These are phyloP conservation scores for Aleiodes testaceus DNA, from an alignment of 2,888 invertebrate species.

Conservation along the genomic window DNA sequence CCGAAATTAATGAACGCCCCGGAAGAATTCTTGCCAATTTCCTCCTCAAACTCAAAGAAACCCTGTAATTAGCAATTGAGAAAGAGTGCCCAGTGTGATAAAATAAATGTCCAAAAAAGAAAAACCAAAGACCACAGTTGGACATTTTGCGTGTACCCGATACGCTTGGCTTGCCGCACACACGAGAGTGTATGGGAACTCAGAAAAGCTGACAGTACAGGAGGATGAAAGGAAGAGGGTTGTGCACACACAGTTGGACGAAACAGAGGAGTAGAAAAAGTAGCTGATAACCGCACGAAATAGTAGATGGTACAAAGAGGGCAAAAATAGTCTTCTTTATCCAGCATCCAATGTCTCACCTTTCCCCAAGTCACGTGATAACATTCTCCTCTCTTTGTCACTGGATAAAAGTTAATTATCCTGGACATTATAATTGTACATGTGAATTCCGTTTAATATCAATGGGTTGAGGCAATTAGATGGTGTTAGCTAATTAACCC, in stretches of 20 bases:
- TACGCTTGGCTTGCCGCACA: slow-evolving; percentile 36
- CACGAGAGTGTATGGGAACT: slow-evolving; percentile 11
- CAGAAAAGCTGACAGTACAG: slow-evolving; percentile 15
- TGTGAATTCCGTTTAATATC: slow-evolving; percentile 33
- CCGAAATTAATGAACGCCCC: slow-evolving; percentile 1
- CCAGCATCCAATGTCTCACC: slow-evolving; percentile 1
- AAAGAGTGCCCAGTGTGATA: slow-evolving; percentile 36
- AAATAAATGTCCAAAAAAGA: slow-evolving; percentile 25
- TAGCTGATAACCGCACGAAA: not conserved
- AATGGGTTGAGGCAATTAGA: slow-evolving; percentile 27
- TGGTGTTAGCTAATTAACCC: slow-evolving; percentile 37
- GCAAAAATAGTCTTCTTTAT: slow-evolving; percentile 1
- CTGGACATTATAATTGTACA: not conserved
- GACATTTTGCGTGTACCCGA: slow-evolving; percentile 39
- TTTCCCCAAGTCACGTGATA: too few relatives aligned
- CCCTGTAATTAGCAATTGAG: slow-evolving; percentile 33
- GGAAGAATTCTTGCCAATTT: too few relatives aligned
- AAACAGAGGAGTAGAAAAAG: slow-evolving; percentile 6
- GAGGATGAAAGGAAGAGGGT: not conserved
- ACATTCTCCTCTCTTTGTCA: too few relatives aligned
- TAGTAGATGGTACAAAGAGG: not conserved
- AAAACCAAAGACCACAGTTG: slow-evolving; percentile 21
- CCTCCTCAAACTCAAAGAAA: not conserved
- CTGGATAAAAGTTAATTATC: too few relatives aligned
- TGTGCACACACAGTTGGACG: not conserved